Percentiles rank a stretch among this genome's conserved stretches.
These are phyloP conservation scores for Formicarius rufipectus DNA, from an alignment of 2,113 vertebrate species.

Conservation along the genomic window DNA sequence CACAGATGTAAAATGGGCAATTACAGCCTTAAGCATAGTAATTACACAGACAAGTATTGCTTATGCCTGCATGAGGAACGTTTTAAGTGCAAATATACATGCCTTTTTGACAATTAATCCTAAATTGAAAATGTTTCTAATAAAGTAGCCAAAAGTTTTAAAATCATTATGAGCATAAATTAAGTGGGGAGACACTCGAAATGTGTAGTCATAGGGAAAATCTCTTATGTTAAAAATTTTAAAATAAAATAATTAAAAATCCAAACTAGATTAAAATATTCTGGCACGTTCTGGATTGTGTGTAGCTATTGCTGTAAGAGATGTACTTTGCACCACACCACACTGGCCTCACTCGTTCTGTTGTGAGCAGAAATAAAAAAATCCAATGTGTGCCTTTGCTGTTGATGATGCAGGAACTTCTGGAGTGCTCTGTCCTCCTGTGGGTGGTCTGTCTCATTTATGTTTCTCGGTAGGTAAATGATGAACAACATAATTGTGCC, in stretches of 20 bases:
- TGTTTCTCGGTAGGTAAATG: background rate
- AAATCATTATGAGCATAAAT: background rate
- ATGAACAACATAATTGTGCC: background rate
- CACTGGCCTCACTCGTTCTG: background rate
- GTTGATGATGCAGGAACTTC: background rate
- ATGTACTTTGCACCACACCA: background rate
- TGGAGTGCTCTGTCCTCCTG: background rate
- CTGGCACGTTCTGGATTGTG: background rate
- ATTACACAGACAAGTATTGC: conserved; percentile 16
- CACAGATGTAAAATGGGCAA: conserved; percentile 15
- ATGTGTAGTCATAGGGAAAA: background rate
- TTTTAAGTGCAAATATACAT: conserved; percentile 17
- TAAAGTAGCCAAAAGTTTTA: background rate
- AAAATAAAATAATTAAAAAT: background rate
- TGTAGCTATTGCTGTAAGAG: background rate
- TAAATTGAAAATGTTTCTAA: conserved; percentile 6
- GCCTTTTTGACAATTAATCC: conserved; percentile 9
- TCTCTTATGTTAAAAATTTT: background rate
- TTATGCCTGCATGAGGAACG: background rate
- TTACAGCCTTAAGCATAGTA: conserved; percentile 3
- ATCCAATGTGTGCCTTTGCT: background rate
- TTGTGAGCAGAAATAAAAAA: background rate
- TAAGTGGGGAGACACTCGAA: background rate
- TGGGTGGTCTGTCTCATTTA: background rate
- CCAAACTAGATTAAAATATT: background rate